Conservation (phyloP, 1,140 invertebrate species). For the Metaphire vulgaris region DNA sequence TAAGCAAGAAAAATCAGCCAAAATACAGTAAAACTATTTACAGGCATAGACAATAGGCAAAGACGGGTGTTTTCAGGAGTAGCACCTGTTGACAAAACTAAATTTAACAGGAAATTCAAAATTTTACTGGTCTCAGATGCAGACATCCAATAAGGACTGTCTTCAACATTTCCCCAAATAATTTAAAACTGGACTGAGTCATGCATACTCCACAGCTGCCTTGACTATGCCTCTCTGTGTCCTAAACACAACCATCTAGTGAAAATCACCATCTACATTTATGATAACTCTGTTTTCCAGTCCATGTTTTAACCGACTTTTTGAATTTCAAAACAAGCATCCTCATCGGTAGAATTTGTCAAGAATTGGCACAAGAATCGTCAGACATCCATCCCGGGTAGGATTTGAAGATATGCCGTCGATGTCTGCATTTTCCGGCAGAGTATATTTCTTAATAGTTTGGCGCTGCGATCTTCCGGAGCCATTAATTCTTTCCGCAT, state of each 20-base stretch:
- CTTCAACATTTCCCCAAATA: no score
- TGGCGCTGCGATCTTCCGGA: not conserved
- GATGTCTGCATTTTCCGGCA: slow-evolving; percentile 9
- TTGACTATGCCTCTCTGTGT: not conserved
- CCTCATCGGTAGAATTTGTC: not conserved
- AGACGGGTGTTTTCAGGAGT: no score
- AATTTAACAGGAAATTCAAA: no score
- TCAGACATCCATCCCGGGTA: slow-evolving; percentile 3
- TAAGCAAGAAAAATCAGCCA: no score
- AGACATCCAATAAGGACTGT: no score
- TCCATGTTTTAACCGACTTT: not conserved
- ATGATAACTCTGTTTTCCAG: no score
- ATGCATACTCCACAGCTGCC: not conserved
- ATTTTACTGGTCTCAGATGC: no score
- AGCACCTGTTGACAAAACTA: no score
- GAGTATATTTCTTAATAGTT: slow-evolving; percentile 11
- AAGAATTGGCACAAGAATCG: slow-evolving; percentile 6
- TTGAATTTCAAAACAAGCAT: not conserved
- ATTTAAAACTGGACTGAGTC: not conserved
- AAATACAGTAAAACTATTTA: no score
- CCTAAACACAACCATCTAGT: not conserved
- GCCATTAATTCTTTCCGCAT: not conserved
- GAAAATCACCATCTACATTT: not conserved
- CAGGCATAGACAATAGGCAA: no score
- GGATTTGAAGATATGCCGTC: slow-evolving; percentile 5